Conservation (phyloP, 2,797 vertebrate genomes). For the Anisognathus igniventris region DNA sequence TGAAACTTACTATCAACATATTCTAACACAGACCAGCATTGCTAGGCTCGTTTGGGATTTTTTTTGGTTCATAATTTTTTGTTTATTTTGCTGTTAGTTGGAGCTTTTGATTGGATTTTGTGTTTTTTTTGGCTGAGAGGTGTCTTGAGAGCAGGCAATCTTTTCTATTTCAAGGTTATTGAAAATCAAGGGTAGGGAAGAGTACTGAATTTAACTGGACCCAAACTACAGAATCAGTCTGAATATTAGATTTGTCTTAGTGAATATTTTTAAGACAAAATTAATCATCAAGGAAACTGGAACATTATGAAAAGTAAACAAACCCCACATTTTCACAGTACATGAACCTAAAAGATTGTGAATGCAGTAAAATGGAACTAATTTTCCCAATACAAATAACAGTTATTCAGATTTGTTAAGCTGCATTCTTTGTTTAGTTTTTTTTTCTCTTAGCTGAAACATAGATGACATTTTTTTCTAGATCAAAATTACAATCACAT, state of each 20-base stretch:
- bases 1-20: background rate
- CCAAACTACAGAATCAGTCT: background rate
- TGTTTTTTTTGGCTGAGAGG: background rate
- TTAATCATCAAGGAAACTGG: background rate
- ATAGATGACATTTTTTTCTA: background rate
- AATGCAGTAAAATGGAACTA: background rate
- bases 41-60: rapidly evolving
- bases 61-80: background rate
- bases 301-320: background rate
- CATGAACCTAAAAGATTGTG: background rate
- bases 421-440: background rate
- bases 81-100: background rate
- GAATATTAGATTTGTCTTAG: background rate
- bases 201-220: background rate
- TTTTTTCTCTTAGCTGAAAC: background rate
- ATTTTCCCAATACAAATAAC: background rate
- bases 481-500: background rate
- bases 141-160: background rate
- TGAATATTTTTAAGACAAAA: background rate
- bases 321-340: background rate
- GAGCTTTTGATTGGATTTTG: background rate
- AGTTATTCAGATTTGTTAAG: background rate
- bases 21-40: background rate
- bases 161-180: background rate
- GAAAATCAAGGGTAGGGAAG: background rate